Conservation (phyloP, 2,797 vertebrate species). For the Knipowitschia caucasica region DNA sequence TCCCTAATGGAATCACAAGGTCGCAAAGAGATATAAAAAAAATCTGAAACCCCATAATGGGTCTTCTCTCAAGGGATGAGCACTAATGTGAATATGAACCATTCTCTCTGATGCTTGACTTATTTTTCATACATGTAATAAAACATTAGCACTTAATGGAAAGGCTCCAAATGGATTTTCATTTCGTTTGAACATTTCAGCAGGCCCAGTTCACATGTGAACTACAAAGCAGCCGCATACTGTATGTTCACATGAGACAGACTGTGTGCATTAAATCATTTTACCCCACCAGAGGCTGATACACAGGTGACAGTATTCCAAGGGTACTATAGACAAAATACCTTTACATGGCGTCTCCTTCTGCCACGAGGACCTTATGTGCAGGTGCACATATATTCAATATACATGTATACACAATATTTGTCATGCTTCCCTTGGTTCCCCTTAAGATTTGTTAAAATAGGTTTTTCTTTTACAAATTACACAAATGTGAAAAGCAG, state of each 20-base stretch:
- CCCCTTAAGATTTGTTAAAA: too few species aligned
- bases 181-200: conserved; percentile 32
- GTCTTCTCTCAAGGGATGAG: conserved; percentile 65
- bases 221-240: conserved; percentile 15
- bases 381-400: too few species aligned
- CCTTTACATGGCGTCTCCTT: too few species aligned
- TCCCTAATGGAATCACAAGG: conserved; percentile 79
- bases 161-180: conserved; percentile 62
- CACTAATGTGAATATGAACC: conserved; percentile 72
- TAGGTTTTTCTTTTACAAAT: too few species aligned
- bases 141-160: conserved; percentile 73
- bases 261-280: not conserved
- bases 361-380: too few species aligned
- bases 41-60: conserved; percentile 73
- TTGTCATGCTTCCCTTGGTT: too few species aligned
- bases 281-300: conserved; percentile 9
- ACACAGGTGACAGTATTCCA: conserved; percentile 7
- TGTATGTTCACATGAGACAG: not conserved
- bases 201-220: conserved; percentile 5
- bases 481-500: too few species aligned
- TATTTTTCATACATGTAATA: conserved; percentile 73
- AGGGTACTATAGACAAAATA: too few species aligned
- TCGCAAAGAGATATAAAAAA: conserved; percentile 55
- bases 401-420: too few species aligned
- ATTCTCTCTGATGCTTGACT: conserved; percentile 65